Evolutionary conservation across 2,113 vertebrate genomes (phyloP), one percentile per base, ranked within the genome.

Genomic region (Mesoclemmys tuberculata): DNA sequence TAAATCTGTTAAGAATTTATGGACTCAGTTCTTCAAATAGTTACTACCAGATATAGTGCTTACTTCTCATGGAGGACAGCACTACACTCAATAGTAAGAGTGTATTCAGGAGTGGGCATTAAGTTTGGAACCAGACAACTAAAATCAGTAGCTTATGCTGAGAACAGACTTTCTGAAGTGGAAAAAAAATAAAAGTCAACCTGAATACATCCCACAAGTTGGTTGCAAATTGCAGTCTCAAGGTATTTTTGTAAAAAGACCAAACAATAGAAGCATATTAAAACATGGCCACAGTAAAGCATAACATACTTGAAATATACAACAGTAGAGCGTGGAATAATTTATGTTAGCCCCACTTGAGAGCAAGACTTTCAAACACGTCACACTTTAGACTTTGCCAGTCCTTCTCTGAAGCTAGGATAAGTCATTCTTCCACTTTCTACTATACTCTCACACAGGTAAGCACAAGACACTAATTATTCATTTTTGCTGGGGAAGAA

Each of bases 361-460:
- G 94, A 95, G 90, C 85, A 96, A 96, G 90, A 95, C 95, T 94
- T 97, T 68, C 83, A 94, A 96, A 92, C 35, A 77, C 82, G 75
- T 26, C 81, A 93, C 0, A 2, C 4, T 93, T 94, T 86, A 78
- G 56, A 61, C 90, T 96, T 96, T 96, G 89, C 84, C 90, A 95
- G 85, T 93, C 95, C 94, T 97, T 87, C 94, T 97, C 97, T 94
- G 96, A 95, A 97, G 94, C 81, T 83, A 97, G 94, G 87, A 87
- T 91, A 96, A 95, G 92, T 82, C 94, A 96, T 96, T 98, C 96
- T 96, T 95, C 93, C 92, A 96, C 95, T 93, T 97, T 96, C 90
- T 96, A 97, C 92, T 94, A 95, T 46, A 94, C 77, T 90, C 85
- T 93, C 94, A 97, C 96, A 97, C 90, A 97, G 94, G 95, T 89